Percentiles rank a stretch among this genome's conserved stretches.
Conservation (phyloP, 2,113 vertebrate genomes). For the Tachuris rubrigastra region DNA sequence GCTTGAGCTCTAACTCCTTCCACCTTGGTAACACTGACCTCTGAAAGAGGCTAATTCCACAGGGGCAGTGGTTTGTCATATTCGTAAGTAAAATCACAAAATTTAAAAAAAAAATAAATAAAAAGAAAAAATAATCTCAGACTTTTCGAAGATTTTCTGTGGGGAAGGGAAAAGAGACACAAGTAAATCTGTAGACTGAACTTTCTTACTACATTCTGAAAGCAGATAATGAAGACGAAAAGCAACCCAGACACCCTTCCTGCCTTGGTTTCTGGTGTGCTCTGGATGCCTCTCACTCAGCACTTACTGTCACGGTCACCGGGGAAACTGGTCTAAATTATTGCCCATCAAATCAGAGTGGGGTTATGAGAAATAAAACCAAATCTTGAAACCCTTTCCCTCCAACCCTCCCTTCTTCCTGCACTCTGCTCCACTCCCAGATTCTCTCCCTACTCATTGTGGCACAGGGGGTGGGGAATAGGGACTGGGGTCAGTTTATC, state of each 20-base stretch:
- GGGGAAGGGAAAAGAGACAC: background rate
- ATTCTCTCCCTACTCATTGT: background rate
- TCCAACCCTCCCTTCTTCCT: background rate
- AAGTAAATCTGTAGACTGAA: background rate
- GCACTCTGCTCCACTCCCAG: rapidly evolving
- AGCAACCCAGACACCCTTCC: background rate
- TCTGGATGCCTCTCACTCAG: background rate
- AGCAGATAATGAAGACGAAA: background rate
- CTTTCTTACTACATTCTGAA: background rate
- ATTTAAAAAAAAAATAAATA: background rate
- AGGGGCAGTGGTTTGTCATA: background rate
- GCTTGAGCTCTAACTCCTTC: background rate
- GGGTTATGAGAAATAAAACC: background rate
- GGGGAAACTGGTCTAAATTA: background rate
- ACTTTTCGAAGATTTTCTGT: background rate
- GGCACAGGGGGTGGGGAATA: background rate
- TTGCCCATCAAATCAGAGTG: background rate
- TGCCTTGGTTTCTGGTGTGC: background rate
- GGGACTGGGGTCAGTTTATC: background rate
- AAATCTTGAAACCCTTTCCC: background rate
- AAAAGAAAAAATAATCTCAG: background rate
- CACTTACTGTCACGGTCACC: background rate
- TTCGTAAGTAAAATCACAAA: background rate
- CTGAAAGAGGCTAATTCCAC: background rate
- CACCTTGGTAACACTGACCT: background rate